Evolutionary conservation across 2,888 invertebrate genomes (phyloP).

Genomic region (Marasmarcha lunaedactyla): DNA sequence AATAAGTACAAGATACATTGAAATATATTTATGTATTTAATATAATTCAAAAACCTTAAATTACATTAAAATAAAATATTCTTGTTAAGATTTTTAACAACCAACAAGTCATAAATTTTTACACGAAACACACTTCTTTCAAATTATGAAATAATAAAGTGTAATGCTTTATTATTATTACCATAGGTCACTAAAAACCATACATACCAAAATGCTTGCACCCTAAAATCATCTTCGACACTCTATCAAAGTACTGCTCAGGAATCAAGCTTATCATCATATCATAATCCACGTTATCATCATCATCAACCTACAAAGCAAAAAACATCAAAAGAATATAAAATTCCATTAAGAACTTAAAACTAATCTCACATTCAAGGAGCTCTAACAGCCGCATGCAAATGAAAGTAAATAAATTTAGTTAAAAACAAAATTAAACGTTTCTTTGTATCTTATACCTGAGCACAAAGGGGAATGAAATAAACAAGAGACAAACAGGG

Average conservation of each 20-base stretch:
- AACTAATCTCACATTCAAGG: no score
- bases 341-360: no score
- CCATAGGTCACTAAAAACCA: no score
- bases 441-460: slow-evolving; percentile 6
- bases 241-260: slow-evolving; percentile 45
- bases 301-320: slow-evolving; percentile 44
- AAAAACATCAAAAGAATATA: not conserved
- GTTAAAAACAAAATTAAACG: slow-evolving; percentile 42
- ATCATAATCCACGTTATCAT: slow-evolving; percentile 52
- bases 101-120: no score
- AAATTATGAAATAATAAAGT: no score
- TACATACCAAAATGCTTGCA: slow-evolving; percentile 49
- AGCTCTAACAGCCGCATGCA: slow-evolving; percentile 10
- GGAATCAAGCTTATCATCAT: slow-evolving; percentile 59
- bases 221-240: slow-evolving; percentile 42
- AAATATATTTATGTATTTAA: no score
- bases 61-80: no score
- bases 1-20: no score
- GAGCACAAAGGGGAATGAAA: slow-evolving; percentile 20
- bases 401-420: slow-evolving; percentile 28
- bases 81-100: no score
- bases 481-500: slow-evolving; percentile 41
- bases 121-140: no score
- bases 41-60: no score
- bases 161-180: no score